Base-by-base conservation (phyloP, 2,888 invertebrate species). In the Luffia ferchaultella region DNA sequence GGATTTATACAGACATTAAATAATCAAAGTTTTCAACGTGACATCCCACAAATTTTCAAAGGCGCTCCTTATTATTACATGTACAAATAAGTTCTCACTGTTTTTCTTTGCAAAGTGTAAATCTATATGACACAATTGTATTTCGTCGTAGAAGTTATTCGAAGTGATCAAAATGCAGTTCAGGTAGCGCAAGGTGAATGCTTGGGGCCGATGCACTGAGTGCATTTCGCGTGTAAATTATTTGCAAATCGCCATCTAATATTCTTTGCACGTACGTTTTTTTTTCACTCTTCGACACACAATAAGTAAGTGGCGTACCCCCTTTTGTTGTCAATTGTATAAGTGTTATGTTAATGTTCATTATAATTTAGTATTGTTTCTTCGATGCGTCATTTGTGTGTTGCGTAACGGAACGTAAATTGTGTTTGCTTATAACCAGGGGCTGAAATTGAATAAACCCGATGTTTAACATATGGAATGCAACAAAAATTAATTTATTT, bases 161-260 rank as follows among this genome's bases (percentile, higher is more conserved):
- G n/a, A n/a, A n/a, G n/a, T n/a, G 5, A 30, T 47, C 19, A 17
- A 40, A 30, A 47, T 47, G 20, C 47, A 30, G 7, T 17, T 2
- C 16, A 63, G 75, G 67, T 65, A 61, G 55, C 56, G 63, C 82
- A 82, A 82, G 82, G 82, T 82, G 75, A 82, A 60, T 57, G 16
- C 18, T 30, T 16, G 64, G 64, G 80, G 71, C 55, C 78, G 71
- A 67, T 76, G 82, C 79, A 76, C 80, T 55, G 53, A 42, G 49
- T n/a, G 43, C 43, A 42, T n/a, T 42, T 16, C 16, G 43, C n/a
- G 43, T n/a, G 16, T n/a, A 16, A 9, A 42, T 42, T 16, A 42
- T 30, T 30, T 30, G 30, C 30, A 30, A 30, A 30, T 30, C 30
- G 30, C 30, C 30, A 12, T 3, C 30, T 30, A 30, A 30, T 30